Base-by-base conservation (phyloP, 2,888 invertebrate genomes). In the Lagria hirta region DNA sequence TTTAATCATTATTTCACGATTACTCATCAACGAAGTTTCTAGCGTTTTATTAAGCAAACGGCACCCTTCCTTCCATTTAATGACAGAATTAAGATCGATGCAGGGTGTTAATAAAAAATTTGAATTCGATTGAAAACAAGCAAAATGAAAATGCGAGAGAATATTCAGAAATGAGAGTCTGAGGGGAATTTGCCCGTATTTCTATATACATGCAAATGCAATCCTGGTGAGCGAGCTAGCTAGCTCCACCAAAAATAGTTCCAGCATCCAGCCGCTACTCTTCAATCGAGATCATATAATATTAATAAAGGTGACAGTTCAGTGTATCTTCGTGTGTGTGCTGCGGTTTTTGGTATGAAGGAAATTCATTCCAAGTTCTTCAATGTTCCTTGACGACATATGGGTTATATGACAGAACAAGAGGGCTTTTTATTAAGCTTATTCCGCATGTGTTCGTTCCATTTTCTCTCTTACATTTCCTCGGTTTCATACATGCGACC, bases 181-280 rank as follows among this genome's bases (percentile, higher is more conserved):
- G 32, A 7, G 16, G 52, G 50, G 52, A 54, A 48, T 52, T 44
- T 36, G 36, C 51, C 49, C 49, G 43, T 51, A 40, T 44, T n/a
- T 51, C 65, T 59, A 69, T 69, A 65, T 69, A 66, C 67, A 69
- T 69, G 69, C 66, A 68, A 69, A 69, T 69, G 66, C 66, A 65
- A 67, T 68, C 57, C 62, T 57, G 60, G 55, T 60, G 60, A 58
- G 54, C n/a, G n/a, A n/a, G n/a, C n/a, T n/a, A n/a, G n/a, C n/a
- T n/a, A n/a, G n/a, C 59, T 41, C 40, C 54, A 55, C 58, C 58
- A 56, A 59, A 66, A 66, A 66, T 64, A 64, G 61, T 60, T 61
- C 62, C n/a, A 24, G 37, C 43, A 43, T 32, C 41, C 35, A 46
- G n/a, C n/a, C n/a, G n/a, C n/a, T n/a, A n/a, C 42, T 45, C 48